Conservation (phyloP, 2,888 invertebrate genomes). For the Noctua janthina region DNA sequence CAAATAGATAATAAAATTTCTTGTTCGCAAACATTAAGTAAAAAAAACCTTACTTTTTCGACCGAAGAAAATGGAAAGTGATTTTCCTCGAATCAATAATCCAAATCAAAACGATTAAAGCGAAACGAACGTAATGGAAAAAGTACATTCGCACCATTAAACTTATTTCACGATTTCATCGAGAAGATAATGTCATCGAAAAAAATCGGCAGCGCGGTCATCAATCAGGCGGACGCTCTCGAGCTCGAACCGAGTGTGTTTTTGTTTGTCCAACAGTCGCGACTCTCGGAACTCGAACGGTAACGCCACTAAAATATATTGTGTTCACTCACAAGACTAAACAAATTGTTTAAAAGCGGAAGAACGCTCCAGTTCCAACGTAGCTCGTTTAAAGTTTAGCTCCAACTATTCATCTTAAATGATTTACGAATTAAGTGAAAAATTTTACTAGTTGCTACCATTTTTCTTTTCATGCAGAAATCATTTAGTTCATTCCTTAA, state of each 20-base stretch:
- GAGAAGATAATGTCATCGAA: slow-evolving; percentile 75
- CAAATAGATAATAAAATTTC: neutral
- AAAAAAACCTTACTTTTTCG: neutral
- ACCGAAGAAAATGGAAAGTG: neutral
- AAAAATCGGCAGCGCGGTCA: slow-evolving; percentile 71
- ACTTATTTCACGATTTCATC: slow-evolving; percentile 72
- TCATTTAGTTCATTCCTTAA: neutral
- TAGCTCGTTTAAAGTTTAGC: slow-evolving; percentile 40
- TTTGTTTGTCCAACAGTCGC: slow-evolving; percentile 72
- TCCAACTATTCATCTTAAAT: slow-evolving; percentile 37
- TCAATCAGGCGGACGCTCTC: slow-evolving; percentile 73
- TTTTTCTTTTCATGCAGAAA: slow-evolving; percentile 9
- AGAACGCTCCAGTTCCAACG: slow-evolving; percentile 27
- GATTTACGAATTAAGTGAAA: slow-evolving; percentile 20
- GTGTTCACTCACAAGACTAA: slow-evolving; percentile 50
- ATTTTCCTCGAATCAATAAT: slow-evolving; percentile 46
- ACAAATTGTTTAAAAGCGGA: slow-evolving; percentile 63
- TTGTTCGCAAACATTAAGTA: neutral
- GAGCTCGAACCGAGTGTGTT: slow-evolving; percentile 66
- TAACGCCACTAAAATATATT: slow-evolving; percentile 55
- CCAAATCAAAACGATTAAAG: slow-evolving; percentile 54
- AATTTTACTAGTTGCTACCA: slow-evolving; percentile 13
- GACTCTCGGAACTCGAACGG: slow-evolving; percentile 46
- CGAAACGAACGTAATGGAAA: slow-evolving; percentile 66
- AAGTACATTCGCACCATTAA: slow-evolving; percentile 69